Conservation (phyloP, 2,797 vertebrate genomes). For the Mallotus villosus region DNA sequence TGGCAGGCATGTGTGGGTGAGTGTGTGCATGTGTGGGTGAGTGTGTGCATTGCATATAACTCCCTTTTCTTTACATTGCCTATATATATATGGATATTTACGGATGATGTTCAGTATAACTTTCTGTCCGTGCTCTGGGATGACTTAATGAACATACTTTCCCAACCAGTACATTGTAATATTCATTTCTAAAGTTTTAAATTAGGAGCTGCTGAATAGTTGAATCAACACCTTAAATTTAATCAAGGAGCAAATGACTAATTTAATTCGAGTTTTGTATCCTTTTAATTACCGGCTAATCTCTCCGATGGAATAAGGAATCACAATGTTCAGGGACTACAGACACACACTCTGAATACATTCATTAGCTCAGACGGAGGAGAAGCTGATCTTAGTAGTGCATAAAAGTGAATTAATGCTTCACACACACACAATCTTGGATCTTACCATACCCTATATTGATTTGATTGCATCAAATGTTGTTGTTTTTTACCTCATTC, state of each 20-base stretch:
- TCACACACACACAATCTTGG: conserved; percentile 38
- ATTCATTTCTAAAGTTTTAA: conserved; percentile 7
- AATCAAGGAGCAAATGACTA: conserved; percentile 53
- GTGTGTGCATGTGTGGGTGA: not conserved
- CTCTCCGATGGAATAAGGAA: conserved; percentile 54
- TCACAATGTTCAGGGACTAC: conserved; percentile 49
- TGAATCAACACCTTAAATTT: conserved; percentile 56
- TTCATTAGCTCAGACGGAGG: conserved; percentile 57
- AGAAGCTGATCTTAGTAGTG: conserved; percentile 59
- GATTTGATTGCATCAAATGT: conserved; percentile 51
- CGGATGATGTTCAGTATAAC: too few relatives aligned
- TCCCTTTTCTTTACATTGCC: too few relatives aligned
- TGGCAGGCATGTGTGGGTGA: not conserved
- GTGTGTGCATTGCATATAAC: not conserved
- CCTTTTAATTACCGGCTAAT: conserved; percentile 72
- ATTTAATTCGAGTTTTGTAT: conserved; percentile 65
- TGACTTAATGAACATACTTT: conserved; percentile 31
- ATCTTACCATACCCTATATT: conserved; percentile 43
- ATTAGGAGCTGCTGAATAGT: conserved; percentile 52
- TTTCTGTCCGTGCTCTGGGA: conserved; percentile 24
- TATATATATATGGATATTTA: too few relatives aligned
- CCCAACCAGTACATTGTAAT: too few relatives aligned
- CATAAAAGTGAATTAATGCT: conserved; percentile 48
- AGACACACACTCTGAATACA: conserved; percentile 28
- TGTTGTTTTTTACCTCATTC: conserved; percentile 44